phyloP scores from a whole-genome alignment of 2,888 invertebrate genomes.

The Julus scandinavius region DNA sequence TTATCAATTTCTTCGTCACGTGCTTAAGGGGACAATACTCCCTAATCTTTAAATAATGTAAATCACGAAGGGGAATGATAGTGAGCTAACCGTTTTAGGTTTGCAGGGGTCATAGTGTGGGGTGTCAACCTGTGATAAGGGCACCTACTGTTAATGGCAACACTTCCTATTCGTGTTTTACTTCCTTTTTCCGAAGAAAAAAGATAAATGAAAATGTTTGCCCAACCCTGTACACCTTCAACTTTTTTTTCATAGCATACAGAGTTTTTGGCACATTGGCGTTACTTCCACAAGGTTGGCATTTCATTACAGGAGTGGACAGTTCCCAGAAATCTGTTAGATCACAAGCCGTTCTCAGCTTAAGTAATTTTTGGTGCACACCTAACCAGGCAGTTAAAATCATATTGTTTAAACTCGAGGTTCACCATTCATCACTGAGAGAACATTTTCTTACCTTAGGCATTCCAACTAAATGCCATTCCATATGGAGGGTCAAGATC shows the following conservation, averaged over 20 bases:
- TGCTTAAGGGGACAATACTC: constrained; percentile 5
- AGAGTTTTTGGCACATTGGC: neutral
- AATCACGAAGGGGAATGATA: constrained; percentile 25
- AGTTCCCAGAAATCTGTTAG: constrained; percentile 9
- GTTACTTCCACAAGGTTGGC: neutral
- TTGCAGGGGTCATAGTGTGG: constrained; percentile 17
- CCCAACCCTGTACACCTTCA: constrained; percentile 8
- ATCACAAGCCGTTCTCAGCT: neutral
- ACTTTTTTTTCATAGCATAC: neutral
- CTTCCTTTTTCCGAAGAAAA: constrained; percentile 25
- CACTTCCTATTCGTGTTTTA: constrained; percentile 38
- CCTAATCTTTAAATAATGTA: constrained; percentile 4
- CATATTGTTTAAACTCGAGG: neutral
- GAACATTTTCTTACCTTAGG: neutral
- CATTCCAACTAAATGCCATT: neutral
- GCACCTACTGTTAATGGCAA: constrained; percentile 18
- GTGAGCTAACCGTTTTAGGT: neutral
- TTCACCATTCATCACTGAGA: neutral
- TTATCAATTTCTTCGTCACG: constrained; percentile 27
- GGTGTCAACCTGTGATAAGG: constrained; percentile 1
- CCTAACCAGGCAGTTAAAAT: neutral
- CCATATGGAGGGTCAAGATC: constrained; percentile 9
- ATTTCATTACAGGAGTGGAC: neutral
- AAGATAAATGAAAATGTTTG: constrained; percentile 10
- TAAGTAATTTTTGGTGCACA: neutral